Conservation (phyloP, 2,113 vertebrate species). For the Loxodonta africana region DNA sequence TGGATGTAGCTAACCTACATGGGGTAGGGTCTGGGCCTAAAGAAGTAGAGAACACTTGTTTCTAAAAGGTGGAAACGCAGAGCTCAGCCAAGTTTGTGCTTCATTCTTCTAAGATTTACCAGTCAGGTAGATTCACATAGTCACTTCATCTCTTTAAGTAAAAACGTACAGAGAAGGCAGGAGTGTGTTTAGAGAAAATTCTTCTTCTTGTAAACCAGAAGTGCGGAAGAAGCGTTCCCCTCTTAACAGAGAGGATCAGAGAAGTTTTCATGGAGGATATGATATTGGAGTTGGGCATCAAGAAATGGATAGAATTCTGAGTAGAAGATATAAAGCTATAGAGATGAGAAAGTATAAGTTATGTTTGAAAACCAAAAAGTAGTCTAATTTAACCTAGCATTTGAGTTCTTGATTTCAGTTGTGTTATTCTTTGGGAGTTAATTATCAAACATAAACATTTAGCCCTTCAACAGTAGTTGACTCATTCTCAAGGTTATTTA, state of each 20-base stretch:
- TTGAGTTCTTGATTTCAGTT: constrained; percentile 58
- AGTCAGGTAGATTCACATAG: background rate
- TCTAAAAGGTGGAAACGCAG: constrained; percentile 9
- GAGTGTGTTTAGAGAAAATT: background rate
- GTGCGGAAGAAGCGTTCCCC: background rate
- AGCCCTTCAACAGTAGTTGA: constrained; percentile 28
- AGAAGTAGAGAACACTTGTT: background rate
- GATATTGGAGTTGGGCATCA: background rate
- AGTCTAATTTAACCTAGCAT: background rate
- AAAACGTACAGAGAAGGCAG: background rate
- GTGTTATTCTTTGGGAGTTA: constrained; percentile 42
- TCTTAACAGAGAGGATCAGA: background rate
- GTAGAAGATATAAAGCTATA: background rate
- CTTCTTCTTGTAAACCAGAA: background rate
- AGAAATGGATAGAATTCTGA: constrained; percentile 8
- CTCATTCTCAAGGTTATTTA: constrained; percentile 50
- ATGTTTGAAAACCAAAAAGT: constrained; percentile 1
- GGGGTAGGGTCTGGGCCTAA: background rate
- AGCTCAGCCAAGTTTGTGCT: background rate
- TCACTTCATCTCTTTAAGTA: background rate
- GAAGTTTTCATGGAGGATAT: background rate
- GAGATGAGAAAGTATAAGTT: background rate
- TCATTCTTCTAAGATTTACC: constrained; percentile 15
- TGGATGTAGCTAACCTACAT: background rate
- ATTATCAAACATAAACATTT: constrained; percentile 57